Conservation (phyloP, 2,797 vertebrate genomes). For the Distichodus sexfasciatus region DNA sequence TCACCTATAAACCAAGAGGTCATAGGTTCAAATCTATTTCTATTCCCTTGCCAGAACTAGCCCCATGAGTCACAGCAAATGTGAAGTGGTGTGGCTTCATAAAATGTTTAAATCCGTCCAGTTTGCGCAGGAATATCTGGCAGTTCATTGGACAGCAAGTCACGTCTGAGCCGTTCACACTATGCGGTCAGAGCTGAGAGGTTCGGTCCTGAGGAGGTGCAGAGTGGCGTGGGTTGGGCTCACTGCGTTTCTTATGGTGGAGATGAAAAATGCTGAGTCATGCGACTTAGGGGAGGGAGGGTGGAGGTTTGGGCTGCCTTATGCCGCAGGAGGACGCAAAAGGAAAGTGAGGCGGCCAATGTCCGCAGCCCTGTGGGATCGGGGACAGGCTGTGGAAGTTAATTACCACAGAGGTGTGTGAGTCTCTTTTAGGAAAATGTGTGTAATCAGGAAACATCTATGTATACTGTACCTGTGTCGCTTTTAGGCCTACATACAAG, state of each 20-base stretch:
- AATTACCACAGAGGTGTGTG: not conserved
- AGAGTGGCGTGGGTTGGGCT: slow-evolving; percentile 23
- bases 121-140: not conserved
- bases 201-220: slow-evolving; percentile 6
- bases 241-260: slow-evolving; percentile 37
- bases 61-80: no score
- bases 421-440: not conserved
- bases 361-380: slow-evolving; percentile 23
- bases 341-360: slow-evolving; percentile 16
- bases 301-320: slow-evolving; percentile 33
- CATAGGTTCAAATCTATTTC: no score
- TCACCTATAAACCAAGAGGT: no score
- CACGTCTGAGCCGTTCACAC: not conserved
- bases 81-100: no score
- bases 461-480: no score
- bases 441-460: no score
- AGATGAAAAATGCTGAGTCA: slow-evolving; percentile 51
- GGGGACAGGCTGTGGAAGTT: not conserved
- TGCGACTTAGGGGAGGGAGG: slow-evolving; percentile 31
- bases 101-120: not conserved
- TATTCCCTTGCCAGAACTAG: no score
- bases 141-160: not conserved
- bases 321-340: slow-evolving; percentile 38
- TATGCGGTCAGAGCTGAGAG: not conserved
- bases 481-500: no score